These are phyloP conservation scores for Achlya flavicornis DNA, from an alignment of 2,888 invertebrate species.

Conservation along the genomic window DNA sequence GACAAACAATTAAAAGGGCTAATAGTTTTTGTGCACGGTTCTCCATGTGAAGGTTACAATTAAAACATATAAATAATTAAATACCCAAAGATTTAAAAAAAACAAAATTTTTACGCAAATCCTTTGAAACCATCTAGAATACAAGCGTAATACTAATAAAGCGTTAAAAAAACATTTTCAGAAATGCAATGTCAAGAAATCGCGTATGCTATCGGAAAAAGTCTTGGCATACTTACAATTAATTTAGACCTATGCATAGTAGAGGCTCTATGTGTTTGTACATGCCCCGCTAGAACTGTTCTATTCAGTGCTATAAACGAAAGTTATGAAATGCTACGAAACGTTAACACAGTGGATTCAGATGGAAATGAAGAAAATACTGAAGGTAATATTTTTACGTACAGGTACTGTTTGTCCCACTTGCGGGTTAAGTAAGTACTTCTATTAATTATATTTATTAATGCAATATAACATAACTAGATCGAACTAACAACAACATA, in stretches of 20 bases:
- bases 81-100: too few relatives aligned
- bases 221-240: constrained; percentile 69
- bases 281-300: constrained; percentile 50
- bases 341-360: constrained; percentile 36
- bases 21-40: constrained; percentile 69
- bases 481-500: too few relatives aligned
- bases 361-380: constrained; percentile 36
- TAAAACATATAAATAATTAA: too few relatives aligned
- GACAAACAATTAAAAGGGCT: constrained; percentile 65
- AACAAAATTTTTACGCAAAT: too few relatives aligned
- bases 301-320: constrained; percentile 59
- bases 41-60: constrained; percentile 69
- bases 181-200: constrained; percentile 72
- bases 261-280: constrained; percentile 65
- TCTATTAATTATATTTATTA: too few relatives aligned
- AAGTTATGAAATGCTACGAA: constrained; percentile 50
- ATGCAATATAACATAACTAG: too few relatives aligned
- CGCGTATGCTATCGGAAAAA: constrained; percentile 70
- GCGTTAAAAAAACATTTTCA: constrained; percentile 30
- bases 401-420: too few relatives aligned
- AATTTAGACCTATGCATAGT: constrained; percentile 80
- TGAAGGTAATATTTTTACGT: constrained; percentile 47
- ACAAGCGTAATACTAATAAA: too few relatives aligned
- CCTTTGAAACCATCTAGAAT: too few relatives aligned
- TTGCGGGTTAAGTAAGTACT: too few relatives aligned